A percentile compares a stretch with the other conserved stretches of the same genome.
These are phyloP conservation scores for Scaptomyza tumidula DNA, from an alignment of 2,888 invertebrate species.

Conservation along the genomic window DNA sequence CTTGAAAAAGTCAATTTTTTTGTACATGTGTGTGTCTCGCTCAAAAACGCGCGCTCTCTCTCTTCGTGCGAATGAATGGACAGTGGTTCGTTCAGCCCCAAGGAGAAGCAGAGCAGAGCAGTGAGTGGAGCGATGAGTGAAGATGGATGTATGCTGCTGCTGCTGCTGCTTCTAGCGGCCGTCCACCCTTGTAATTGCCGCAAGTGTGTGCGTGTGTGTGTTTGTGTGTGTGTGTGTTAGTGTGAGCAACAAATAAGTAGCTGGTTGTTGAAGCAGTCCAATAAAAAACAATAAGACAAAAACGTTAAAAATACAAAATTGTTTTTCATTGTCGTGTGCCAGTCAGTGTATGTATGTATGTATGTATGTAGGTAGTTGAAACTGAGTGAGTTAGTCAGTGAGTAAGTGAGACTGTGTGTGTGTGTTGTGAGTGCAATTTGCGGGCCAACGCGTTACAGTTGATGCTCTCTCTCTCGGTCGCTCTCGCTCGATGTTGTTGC, in stretches of 20 bases:
- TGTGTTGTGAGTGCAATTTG: constrained; percentile 53
- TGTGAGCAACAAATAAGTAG: constrained; percentile 68
- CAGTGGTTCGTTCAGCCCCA: constrained; percentile 56
- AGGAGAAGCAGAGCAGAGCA: constrained; percentile 23
- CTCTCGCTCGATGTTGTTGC: constrained; percentile 52
- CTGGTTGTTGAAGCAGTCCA: constrained; percentile 32
- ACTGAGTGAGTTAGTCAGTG: constrained; percentile 11
- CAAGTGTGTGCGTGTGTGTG: constrained; percentile 37
- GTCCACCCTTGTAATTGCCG: constrained; percentile 77
- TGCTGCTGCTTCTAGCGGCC: constrained; percentile 42
- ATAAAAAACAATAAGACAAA: constrained; percentile 68
- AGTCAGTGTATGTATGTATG: constrained; percentile 22
- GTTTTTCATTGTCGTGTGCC: constrained; percentile 61
- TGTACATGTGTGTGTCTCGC: constrained; percentile 39
- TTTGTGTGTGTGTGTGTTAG: constrained; percentile 47
- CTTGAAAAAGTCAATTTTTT: constrained; percentile 71
- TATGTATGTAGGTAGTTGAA: constrained; percentile 3
- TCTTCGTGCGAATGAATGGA: constrained; percentile 61
- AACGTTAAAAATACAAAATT: constrained; percentile 51
- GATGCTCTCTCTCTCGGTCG: constrained; percentile 6
- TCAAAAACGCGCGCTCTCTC: constrained; percentile 48
- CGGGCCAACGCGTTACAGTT: constrained; percentile 27
- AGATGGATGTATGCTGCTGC: constrained; percentile 28
- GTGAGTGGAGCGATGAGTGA: constrained; percentile 27
- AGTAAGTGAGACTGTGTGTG: constrained; percentile 22